phyloP scores from a whole-genome alignment of 2,888 invertebrate species.

The Diogma glabrata region DNA sequence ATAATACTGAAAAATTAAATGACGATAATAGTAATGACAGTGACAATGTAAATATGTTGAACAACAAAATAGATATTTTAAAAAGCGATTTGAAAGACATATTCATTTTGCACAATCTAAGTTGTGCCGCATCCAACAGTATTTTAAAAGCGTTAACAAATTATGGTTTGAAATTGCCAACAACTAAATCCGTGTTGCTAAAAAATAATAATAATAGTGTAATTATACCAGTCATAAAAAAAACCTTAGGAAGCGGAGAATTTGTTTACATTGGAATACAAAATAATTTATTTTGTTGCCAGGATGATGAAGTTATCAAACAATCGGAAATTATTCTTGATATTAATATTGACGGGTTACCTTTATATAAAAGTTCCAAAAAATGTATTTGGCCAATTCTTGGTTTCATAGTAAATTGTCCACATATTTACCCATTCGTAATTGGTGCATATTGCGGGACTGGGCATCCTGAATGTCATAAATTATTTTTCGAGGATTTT shows the following conservation, averaged over 20 bases:
- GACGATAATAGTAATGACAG: neutral
- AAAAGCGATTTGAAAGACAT: neutral
- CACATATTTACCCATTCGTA: conserved; percentile 8
- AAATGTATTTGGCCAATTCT: conserved; percentile 13
- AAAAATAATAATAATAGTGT: neutral
- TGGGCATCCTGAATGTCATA: conserved; percentile 3
- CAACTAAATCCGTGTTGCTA: neutral
- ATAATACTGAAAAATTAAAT: neutral
- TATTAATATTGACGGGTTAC: conserved; percentile 14
- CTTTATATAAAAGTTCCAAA: conserved; percentile 11
- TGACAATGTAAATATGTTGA: neutral
- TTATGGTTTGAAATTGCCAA: neutral
- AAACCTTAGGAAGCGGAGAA: neutral
- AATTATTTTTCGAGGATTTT: conserved; percentile 10
- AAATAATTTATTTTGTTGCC: neutral
- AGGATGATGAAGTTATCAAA: neutral
- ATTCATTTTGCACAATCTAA: neutral
- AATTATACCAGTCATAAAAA: neutral
- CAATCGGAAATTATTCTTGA: conserved; percentile 8
- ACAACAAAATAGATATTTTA: neutral
- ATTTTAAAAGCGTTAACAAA: neutral
- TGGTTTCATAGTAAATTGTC: conserved; percentile 3
- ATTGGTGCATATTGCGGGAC: conserved; percentile 9
- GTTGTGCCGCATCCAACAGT: neutral
- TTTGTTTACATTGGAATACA: neutral